phyloP scores from a whole-genome alignment of 2,113 vertebrate species.

The Sceloporus undulatus region DNA sequence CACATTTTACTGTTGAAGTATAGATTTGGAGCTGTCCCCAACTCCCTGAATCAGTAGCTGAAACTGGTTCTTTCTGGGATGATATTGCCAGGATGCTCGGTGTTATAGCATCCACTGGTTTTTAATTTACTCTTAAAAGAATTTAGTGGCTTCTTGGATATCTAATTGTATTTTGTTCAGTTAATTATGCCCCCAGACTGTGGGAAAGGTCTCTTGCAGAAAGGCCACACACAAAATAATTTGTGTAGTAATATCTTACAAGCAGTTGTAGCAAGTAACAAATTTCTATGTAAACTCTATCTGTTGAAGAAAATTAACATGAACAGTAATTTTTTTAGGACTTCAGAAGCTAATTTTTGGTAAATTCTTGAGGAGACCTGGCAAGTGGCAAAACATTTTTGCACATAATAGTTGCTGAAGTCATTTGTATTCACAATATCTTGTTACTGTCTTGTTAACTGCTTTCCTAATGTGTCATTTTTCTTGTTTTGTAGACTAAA shows the following conservation, averaged over 20 bases:
- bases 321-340: neutral
- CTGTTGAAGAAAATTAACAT: neutral
- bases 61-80: no score
- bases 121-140: neutral
- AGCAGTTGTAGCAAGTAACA: neutral
- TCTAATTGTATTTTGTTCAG: neutral
- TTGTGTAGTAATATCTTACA: neutral
- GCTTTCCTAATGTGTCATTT: conserved; percentile 29
- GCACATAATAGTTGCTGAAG: neutral
- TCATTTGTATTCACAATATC: neutral
- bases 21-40: no score
- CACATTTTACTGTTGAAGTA: no score
- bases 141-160: neutral
- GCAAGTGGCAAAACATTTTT: neutral
- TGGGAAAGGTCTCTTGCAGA: neutral
- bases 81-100: no score
- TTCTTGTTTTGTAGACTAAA: conserved; percentile 76
- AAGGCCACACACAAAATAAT: neutral
- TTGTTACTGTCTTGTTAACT: neutral
- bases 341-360: no score
- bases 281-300: neutral
- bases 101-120: no score
- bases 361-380: neutral
- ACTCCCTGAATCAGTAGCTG: no score
- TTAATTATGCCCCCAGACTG: neutral